These are phyloP conservation scores for Mercenaria mercenaria DNA, from an alignment of 1,140 invertebrate genomes.

Conservation along the genomic window DNA sequence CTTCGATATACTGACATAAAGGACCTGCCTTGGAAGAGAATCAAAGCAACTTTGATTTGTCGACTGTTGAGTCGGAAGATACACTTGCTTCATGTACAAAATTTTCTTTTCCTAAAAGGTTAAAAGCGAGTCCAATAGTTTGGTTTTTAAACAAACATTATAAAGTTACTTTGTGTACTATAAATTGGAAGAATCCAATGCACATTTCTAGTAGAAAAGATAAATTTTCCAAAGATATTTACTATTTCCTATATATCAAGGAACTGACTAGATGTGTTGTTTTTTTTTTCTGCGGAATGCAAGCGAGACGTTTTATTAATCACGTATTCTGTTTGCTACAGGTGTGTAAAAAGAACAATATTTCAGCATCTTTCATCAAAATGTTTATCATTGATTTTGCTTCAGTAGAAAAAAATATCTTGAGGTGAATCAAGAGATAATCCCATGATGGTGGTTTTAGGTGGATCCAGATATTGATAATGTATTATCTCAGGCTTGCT, in stretches of 20 bases:
- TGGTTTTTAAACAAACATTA: no score
- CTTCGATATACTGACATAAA: no score
- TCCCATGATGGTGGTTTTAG: background rate
- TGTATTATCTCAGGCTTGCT: no score
- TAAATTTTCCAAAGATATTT: no score
- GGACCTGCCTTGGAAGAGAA: no score
- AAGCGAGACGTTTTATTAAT: background rate
- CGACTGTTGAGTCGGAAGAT: no score
- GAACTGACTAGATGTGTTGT: background rate
- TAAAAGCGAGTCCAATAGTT: no score
- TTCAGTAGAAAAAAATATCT: background rate
- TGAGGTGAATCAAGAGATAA: background rate
- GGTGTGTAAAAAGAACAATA: conserved; percentile 17
- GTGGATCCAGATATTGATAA: background rate
- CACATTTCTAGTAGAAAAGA: background rate
- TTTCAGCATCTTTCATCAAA: background rate
- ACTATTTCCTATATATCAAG: background rate
- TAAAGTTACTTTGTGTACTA: no score
- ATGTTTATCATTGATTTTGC: conserved; percentile 9
- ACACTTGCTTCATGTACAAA: no score
- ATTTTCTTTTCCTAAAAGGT: no score
- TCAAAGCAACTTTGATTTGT: no score
- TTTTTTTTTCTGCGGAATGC: background rate
- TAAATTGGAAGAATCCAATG: background rate
- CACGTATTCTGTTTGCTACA: background rate